These are phyloP conservation scores for Eurytoma adleriae DNA, from an alignment of 2,888 invertebrate species.

Conservation along the genomic window DNA sequence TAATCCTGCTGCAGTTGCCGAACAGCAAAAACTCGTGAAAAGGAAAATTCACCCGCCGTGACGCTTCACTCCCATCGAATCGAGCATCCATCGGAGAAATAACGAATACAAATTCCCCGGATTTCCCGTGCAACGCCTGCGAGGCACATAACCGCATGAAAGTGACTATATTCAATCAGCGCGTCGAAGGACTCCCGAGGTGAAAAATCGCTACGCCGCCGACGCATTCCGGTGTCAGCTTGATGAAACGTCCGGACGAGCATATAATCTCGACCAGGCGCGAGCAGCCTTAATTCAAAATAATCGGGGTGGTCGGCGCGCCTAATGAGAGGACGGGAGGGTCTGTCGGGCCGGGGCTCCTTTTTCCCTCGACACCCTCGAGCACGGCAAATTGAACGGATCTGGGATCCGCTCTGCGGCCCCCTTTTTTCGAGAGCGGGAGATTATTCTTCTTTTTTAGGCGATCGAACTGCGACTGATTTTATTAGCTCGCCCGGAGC, in stretches of 20 bases:
- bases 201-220: not conserved
- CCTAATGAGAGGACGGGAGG: conserved; percentile 46
- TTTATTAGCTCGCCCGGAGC: no score
- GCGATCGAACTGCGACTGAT: no score
- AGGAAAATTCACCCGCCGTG: no score
- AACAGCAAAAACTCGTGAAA: not conserved
- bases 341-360: not conserved
- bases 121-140: not conserved
- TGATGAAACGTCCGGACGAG: not conserved
- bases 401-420: not conserved
- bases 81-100: not conserved
- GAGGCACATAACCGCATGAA: not conserved
- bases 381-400: conserved; percentile 26
- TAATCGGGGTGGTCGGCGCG: conserved; percentile 24
- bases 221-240: not conserved
- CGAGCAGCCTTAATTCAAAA: conserved; percentile 53
- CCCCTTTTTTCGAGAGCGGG: not conserved
- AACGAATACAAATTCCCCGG: not conserved
- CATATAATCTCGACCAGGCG: conserved; percentile 4
- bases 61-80: not conserved
- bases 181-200: no score
- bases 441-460: no score
- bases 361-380: not conserved
- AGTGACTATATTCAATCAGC: not conserved
- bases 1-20: conserved; percentile 70